These are phyloP conservation scores for Patiria miniata DNA, from an alignment of 35 echinoderm and acorn worm species.

Conservation along the genomic window DNA sequence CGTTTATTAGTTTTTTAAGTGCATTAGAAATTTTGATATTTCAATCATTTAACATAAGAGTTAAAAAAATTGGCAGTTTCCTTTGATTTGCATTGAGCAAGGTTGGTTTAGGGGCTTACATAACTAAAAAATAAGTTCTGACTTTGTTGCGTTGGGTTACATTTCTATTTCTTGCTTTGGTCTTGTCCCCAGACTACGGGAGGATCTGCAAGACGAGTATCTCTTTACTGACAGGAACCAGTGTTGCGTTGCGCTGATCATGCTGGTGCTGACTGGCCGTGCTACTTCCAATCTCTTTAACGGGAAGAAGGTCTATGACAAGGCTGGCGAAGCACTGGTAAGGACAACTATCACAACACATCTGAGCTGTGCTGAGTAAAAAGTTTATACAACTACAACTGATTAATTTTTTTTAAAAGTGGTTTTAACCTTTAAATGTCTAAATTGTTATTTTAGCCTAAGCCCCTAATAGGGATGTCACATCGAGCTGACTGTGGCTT, in stretches of 20 bases:
- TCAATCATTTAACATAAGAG: too few species aligned
- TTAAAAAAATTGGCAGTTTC: too few species aligned
- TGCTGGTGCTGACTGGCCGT: constrained; percentile 38
- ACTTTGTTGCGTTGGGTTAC: too few species aligned
- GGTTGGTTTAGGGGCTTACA: too few species aligned
- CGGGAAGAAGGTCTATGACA: constrained; percentile 61
- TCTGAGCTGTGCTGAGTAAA: neutral
- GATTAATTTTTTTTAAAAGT: neutral
- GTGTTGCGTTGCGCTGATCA: constrained; percentile 49
- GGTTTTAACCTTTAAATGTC: neutral
- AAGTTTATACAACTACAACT: neutral
- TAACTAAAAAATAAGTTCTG: too few species aligned
- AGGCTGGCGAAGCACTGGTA: constrained; percentile 50
- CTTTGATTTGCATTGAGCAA: too few species aligned
- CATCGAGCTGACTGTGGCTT: constrained; percentile 57
- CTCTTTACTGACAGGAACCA: constrained; percentile 44
- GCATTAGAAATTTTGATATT: too few species aligned
- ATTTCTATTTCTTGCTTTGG: too few species aligned
- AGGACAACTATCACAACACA: neutral
- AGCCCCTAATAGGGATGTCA: constrained; percentile 45
- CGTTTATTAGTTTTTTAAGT: too few species aligned
- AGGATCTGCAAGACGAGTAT: constrained; percentile 49
- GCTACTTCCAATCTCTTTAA: constrained; percentile 67
- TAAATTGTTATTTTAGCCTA: constrained; percentile 39
- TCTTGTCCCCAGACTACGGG: constrained; percentile 26